Base-by-base conservation (phyloP, 2,797 vertebrate genomes). In the Glyptemys insculpta region DNA sequence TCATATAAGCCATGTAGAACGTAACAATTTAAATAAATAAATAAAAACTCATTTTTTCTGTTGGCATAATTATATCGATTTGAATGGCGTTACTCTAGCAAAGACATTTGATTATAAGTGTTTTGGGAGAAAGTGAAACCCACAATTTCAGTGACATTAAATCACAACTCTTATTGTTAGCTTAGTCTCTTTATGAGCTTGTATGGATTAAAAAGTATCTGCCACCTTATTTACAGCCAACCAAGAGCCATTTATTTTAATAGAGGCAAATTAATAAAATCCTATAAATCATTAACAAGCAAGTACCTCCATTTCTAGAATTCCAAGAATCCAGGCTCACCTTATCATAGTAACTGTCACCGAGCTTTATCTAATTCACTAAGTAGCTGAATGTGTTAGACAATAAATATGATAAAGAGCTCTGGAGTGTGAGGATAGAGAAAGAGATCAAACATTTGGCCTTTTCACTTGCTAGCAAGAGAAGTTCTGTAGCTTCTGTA, bases 221-320 rank as follows among this genome's bases (percentile, higher is more conserved):
- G 54, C 96, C 78, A 25, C 47, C 23, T 47, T 92, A 8, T 93
- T 97, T 96, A 90, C 88, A 90, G 79, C 91, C 93, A 90, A 23
- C 81, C 79, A 83, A 91, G 89, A 97, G 82, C 83, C 85, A 90
- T 97, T 97, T 95, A 86, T 86, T 94, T 96, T 95, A 96, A 96
- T 92, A 97, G 87, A 79, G 91, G 95, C 90, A 96, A 96, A 96
- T 96, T 96, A 97, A 89, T 90, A 87, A 91, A 96, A 93, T 81
- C 88, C 90, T 96, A 81, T 92, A 97, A 98, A 95, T 97, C 94
- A 97, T 97, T 97, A 96, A 92, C 81, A 91, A 93, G 79, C 90
- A 97, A 96, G 97, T 96, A 96, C 83, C 80, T 91, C 87, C 14
- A 15, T 88, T 93, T 86, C 91, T 95, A 81, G 88, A 92, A 82